Base-by-base conservation (phyloP, 2,113 vertebrate species). In the Rhinoderma darwinii region DNA sequence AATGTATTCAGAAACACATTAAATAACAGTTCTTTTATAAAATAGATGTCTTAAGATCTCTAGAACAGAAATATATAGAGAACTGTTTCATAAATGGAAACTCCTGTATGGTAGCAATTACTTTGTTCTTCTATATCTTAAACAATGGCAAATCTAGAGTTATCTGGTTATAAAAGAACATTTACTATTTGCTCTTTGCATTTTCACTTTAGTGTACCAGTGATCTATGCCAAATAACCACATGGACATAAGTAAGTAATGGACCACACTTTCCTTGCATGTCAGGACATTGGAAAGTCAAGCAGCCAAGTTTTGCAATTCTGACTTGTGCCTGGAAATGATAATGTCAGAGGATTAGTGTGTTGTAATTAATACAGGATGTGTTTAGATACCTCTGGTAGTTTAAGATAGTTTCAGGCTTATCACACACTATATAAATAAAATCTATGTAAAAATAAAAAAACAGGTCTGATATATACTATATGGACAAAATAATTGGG, bases 301-400 rank as follows among this genome's bases (percentile, higher is more conserved):
- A 18, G 3, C 27, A 76, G 83, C 83, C 72, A 84, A 84, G 72
- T 84, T 84, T 84, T 84, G 83, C 83, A 84, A 84, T 84, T 76
- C 73, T 84, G 83, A 63, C 72, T 27, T 44, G 72, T 47, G 43
- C 35, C 22, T 77, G 75, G 75, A 77, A 85, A 72, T 86, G 84
- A 68, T 86, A 39, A 79, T 86, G 59, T 86, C 12, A 79, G 25
- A 70, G 61, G 43, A 79, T 70, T 86, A 68, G 43, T 70, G 27
- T 79, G 59, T 76, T 18, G 43, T 86, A 86, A 86, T 79, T 79
- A 86, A 79, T 86, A 79, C 76, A 86, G 59, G 76, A 86, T 86
- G 84, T 79, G 30, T 68, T 70, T 44, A 51, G 76, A 70, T 79
- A 86, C 59, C 43, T 79, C 84, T 79, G 79, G 35, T 86, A 70